Evolutionary conservation across 1,140 invertebrate species (phyloP).

Genomic region (Drosophila elegans): DNA sequence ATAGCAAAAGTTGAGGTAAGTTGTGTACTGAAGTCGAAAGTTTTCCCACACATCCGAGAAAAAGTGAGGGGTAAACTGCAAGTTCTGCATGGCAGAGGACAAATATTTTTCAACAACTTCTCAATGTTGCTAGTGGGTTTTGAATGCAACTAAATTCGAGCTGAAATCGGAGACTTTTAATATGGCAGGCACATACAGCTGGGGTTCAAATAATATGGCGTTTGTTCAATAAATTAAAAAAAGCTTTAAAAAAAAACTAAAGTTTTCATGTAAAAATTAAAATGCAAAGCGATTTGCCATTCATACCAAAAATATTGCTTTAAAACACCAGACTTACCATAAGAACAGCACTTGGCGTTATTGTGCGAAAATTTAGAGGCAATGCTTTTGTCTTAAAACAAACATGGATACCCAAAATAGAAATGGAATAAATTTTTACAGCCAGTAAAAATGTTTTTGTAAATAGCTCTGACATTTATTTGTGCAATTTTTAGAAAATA

Average conservation of each 20-base stretch:
- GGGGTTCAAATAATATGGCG: neutral
- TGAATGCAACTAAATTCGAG: slow-evolving; percentile 52
- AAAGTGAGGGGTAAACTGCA: neutral
- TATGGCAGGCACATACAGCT: neutral
- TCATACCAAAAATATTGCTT: no score
- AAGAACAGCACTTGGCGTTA: no score
- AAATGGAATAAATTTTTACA: no score
- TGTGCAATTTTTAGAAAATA: neutral
- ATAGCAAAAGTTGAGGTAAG: slow-evolving; percentile 71
- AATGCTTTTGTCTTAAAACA: no score
- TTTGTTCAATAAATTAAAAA: neutral
- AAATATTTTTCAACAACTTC: slow-evolving; percentile 63
- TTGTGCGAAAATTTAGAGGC: no score
- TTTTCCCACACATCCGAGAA: slow-evolving; percentile 39
- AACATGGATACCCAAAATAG: no score
- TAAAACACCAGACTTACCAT: no score
- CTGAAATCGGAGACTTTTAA: slow-evolving; percentile 30
- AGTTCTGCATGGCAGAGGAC: slow-evolving; percentile 28
- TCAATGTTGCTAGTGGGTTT: slow-evolving; percentile 33
- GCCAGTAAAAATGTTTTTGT: neutral
- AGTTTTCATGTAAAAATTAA: no score
- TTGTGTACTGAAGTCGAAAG: slow-evolving; percentile 74
- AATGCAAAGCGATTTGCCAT: no score
- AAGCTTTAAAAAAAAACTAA: neutral
- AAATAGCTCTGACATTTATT: neutral